Conservation (phyloP, 2,888 invertebrate species). For the Pollenia amentaria region DNA sequence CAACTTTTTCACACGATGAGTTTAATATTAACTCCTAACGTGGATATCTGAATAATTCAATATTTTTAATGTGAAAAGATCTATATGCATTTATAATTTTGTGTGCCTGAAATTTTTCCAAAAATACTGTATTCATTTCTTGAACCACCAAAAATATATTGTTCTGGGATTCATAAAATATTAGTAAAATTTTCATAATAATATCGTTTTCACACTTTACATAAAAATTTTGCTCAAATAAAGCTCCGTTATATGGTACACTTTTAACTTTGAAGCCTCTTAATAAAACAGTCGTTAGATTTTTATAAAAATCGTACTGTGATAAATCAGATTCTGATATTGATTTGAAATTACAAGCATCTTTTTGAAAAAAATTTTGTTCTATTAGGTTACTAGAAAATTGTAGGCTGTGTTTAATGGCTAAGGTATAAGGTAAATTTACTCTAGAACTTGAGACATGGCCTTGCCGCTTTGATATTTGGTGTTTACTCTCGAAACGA, state of each 20-base stretch:
- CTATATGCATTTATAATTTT: constrained; percentile 51
- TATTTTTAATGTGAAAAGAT: constrained; percentile 39
- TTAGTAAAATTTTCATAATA: constrained; percentile 39
- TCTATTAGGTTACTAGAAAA: constrained; percentile 47
- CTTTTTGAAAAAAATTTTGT: constrained; percentile 49
- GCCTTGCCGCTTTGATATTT: constrained; percentile 49
- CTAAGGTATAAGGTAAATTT: constrained; percentile 50
- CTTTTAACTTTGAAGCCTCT: constrained; percentile 33
- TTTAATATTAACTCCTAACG: constrained; percentile 41
- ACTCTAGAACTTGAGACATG: constrained; percentile 47
- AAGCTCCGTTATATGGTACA: constrained; percentile 47
- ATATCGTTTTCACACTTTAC: constrained; percentile 47
- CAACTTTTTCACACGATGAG: constrained; percentile 40
- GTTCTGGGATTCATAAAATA: constrained; percentile 44
- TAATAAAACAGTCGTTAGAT: constrained; percentile 35
- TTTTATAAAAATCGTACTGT: constrained; percentile 36
- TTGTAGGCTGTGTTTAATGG: constrained; percentile 39
- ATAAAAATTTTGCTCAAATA: constrained; percentile 51
- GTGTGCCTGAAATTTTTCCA: constrained; percentile 42
- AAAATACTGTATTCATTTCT: constrained; percentile 56
- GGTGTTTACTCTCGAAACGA: constrained; percentile 52
- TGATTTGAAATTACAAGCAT: constrained; percentile 39
- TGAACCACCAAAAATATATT: constrained; percentile 53
- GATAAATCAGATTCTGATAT: constrained; percentile 47
- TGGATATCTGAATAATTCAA: constrained; percentile 45